Base-by-base conservation (phyloP, 2,113 vertebrate species). In the Lamprologus callipterus region DNA sequence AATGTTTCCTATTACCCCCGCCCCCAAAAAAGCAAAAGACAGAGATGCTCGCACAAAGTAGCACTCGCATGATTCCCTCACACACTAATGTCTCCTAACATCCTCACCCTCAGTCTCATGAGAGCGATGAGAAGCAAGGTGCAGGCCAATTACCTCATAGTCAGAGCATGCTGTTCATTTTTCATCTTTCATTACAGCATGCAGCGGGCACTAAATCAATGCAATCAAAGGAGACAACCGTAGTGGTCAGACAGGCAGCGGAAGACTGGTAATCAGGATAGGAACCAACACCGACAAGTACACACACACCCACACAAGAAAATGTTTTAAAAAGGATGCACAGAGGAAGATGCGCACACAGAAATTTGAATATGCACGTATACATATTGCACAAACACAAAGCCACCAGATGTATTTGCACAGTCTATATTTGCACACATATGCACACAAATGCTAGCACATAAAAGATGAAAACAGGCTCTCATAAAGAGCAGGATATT, bases 401-500 rank as follows among this genome's bases (percentile, higher is more conserved):
- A 88, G 53, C 16, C 45, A 13, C 35, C 60, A 91, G 85, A 93
- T 91, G 87, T 91, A 88, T 93, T 92, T 93, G 81, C 91, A 84
- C 80, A 57, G 89, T 82, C 89, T 91, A 87, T 91, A 92, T 95
- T 94, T 90, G 91, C 89, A 89, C 90, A 86, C 85, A 83, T 65
- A 81, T 17, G 54, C 90, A 92, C 81, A 80, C 88, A 89, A 92
- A 90, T 85, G 83, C 21, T 35, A 81, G 86, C 80, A 81, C 90
- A 93, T 85, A 91, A 88, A 93, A 93, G 93, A 95, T 94, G 93
- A 95, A 94, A 95, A 94, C 85, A 37, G 78, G 45, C 68, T 73
- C 85, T 91, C 89, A 93, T 95, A 94, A 95, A 95, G 84, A 94
- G 80, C 90, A 94, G 95, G 94, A 95, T 95, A 95, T 95, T 94